A percentile compares a stretch with the other conserved stretches of the same genome.
These are phyloP conservation scores for Drosophila robusta DNA, from an alignment of 2,888 invertebrate species.

Conservation along the genomic window DNA sequence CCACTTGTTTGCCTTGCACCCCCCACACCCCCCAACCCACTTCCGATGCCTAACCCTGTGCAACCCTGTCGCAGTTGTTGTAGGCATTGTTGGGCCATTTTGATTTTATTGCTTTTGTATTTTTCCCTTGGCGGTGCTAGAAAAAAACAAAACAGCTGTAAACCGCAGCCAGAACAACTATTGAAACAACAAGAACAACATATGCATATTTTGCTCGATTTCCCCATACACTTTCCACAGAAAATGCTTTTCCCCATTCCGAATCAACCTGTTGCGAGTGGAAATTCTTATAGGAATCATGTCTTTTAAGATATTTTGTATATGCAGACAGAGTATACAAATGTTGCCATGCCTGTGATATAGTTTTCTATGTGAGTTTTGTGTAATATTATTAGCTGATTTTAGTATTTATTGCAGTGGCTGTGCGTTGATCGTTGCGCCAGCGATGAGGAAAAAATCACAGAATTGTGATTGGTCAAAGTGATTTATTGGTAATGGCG, in stretches of 20 bases:
- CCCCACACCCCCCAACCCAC: neutral
- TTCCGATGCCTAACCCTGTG: slow-evolving; percentile 18
- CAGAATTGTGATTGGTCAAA: neutral
- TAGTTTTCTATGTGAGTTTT: slow-evolving; percentile 8
- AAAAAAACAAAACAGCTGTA: slow-evolving; percentile 14
- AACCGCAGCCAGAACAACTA: slow-evolving; percentile 16
- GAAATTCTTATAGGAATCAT: slow-evolving; percentile 1
- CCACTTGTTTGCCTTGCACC: slow-evolving; percentile 11
- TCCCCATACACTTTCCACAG: slow-evolving; percentile 8
- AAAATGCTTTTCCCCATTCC: neutral
- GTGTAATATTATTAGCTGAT: slow-evolving; percentile 49
- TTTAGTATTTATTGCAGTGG: slow-evolving; percentile 48
- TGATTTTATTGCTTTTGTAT: slow-evolving; percentile 29
- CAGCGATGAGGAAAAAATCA: slow-evolving; percentile 22
- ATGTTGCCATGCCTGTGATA: slow-evolving; percentile 10
- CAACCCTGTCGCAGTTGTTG: slow-evolving; percentile 17
- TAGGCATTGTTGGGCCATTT: slow-evolving; percentile 29
- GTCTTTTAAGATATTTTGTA: neutral
- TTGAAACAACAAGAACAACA: slow-evolving; percentile 5
- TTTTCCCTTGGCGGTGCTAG: slow-evolving; percentile 12
- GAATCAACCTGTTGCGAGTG: slow-evolving; percentile 40
- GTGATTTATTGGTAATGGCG: neutral
- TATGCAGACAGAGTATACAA: slow-evolving; percentile 15
- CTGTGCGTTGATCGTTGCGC: neutral
- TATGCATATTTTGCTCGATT: neutral